Evolutionary conservation across 2,888 invertebrate genomes (phyloP), one percentile per base, ranked within the genome.

Genomic region (Phorcus lineatus): DNA sequence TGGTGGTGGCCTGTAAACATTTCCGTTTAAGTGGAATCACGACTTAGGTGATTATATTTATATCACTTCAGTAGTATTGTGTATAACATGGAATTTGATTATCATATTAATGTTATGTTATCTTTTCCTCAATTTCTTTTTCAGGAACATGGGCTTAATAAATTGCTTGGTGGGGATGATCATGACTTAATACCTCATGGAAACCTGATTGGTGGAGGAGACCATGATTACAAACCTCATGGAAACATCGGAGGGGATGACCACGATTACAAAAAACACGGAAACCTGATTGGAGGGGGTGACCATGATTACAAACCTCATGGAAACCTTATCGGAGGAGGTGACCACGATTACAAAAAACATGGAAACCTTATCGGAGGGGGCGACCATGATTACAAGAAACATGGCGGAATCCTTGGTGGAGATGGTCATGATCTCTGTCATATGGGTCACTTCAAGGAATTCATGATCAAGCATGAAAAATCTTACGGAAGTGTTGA

Each of bases 391-490:
- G 76, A 77, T n/a, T 36, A 82, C 74, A 57, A 57, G 24, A 16
- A 19, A 31, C 19, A 28, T 31, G 57, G 74, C n/a, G 57, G 57
- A 19, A 22, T 81, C 40, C 52, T 85, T n/a, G 82, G 81, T 24
- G 82, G 80, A 54, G 81, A 80, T 70, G 74, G 75, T 17, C 79
- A 84, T 81, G 83, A 84, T 75, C 70, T 84, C 54, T 82, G 81
- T 55, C 79, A 82, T 78, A 40, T 28, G n/a, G 82, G 77, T 16
- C 83, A 85, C 83, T 89, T 89, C 75, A 76, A 80, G 22, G 86
- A 92, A 57, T 95, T 95, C 85, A 91, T 94, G 54, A 85, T 82
- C 0, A 92, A 92, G 62, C 93, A 95, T 90, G 94, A 94, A 74
- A 96, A 95, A 80, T 55, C 78, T 36, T 88, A 88, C 81, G 79